Evolutionary conservation across 2,888 invertebrate species (phyloP).

Genomic region (Mechanitis messenoides): DNA sequence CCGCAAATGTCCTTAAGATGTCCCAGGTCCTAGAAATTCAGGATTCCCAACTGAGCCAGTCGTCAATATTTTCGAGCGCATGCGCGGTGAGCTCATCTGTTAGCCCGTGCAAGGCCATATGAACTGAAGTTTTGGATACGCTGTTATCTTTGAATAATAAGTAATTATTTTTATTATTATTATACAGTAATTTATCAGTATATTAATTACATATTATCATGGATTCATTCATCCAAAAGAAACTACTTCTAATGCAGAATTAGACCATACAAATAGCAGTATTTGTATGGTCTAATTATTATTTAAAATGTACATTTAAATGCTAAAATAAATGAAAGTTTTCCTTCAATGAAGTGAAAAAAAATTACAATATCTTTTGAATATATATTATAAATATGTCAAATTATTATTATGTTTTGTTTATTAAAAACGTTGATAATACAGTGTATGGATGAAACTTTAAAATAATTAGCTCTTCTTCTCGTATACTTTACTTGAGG

Average conservation of each 20-base stretch:
- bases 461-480: slow-evolving; percentile 12
- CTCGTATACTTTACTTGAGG: neutral
- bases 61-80: slow-evolving; percentile 11
- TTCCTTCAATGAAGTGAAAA: too few relatives aligned
- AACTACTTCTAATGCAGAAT: too few relatives aligned
- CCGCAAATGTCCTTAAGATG: slow-evolving; percentile 1
- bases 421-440: neutral
- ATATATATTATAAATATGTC: too few relatives aligned
- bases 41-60: neutral
- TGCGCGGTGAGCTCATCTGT: slow-evolving; percentile 23
- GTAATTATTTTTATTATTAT: too few relatives aligned
- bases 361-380: too few relatives aligned
- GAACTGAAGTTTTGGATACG: slow-evolving; percentile 10
- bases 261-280: too few relatives aligned
- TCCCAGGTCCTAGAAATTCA: neutral
- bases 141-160: slow-evolving; percentile 3
- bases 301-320: too few relatives aligned
- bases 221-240: too few relatives aligned
- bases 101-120: slow-evolving; percentile 18
- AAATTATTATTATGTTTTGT: neutral
- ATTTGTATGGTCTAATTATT: too few relatives aligned
- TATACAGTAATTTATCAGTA: too few relatives aligned
- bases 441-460: slow-evolving; percentile 7
- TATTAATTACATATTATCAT: too few relatives aligned
- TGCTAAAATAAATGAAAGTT: too few relatives aligned